Conservation (phyloP, 2,888 invertebrate species). For the Epinotia bilunana region DNA sequence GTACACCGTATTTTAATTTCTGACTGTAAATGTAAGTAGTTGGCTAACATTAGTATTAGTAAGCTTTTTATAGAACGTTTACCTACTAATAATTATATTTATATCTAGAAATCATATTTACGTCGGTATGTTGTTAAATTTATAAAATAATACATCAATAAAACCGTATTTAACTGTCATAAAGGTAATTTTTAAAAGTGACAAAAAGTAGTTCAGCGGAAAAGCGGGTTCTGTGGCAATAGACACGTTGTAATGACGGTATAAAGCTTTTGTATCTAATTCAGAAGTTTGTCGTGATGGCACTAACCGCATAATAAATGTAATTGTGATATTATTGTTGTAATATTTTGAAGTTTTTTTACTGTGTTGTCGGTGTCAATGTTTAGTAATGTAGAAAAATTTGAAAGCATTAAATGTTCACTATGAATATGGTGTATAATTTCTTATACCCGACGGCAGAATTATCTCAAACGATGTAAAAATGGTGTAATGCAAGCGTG, state of each 20-base stretch:
- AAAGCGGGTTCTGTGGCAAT: not conserved
- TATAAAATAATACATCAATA: not conserved
- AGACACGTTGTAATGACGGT: not conserved
- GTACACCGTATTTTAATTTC: not conserved
- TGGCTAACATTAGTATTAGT: constrained; percentile 3
- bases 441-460: constrained; percentile 5
- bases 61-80: constrained; percentile 15
- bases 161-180: not conserved
- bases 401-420: constrained; percentile 34
- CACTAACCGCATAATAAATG: constrained; percentile 27
- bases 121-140: not conserved
- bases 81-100: not conserved
- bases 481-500: constrained; percentile 18
- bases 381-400: constrained; percentile 9
- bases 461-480: not conserved
- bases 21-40: not conserved
- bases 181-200: not conserved
- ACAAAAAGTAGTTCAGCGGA: not conserved
- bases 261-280: not conserved
- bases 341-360: constrained; percentile 6
- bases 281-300: constrained; percentile 1
- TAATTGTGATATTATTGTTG: constrained; percentile 25
- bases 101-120: not conserved
- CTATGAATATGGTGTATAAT: constrained; percentile 20
- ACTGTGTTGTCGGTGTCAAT: not conserved